Evolutionary conservation across 2,888 invertebrate species (phyloP), one percentile per base, ranked within the genome.

Genomic region (Octodonta nipae): DNA sequence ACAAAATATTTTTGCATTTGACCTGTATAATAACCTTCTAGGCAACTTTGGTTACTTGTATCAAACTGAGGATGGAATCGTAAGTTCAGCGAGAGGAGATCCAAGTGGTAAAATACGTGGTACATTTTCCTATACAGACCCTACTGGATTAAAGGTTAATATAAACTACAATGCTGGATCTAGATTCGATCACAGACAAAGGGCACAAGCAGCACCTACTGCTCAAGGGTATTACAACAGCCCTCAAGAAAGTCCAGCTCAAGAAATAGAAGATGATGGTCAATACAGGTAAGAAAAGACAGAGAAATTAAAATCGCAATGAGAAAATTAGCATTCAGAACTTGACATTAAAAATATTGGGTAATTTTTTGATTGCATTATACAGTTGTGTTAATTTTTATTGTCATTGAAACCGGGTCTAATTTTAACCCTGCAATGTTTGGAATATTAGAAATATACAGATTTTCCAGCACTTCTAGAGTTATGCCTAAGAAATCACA

Each of bases 21-120:
- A n/a, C n/a, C n/a, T n/a, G n/a, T n/a, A n/a, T n/a, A n/a, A n/a
- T n/a, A n/a, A n/a, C n/a, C n/a, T n/a, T n/a, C n/a, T 22, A 22
- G 22, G 22, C 10, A 30, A 13, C 4, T 30, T 30, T 14, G 61
- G 63, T 2, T 63, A 62, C 37, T 46, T 59, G 4, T 63, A 63
- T 38, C 51, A 58, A 17, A 63, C 61, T 1, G 61, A 63, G 54
- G 61, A 63, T 40, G 63, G 63, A 7, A 63, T 63, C 16, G 50
- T 56, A 0, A 60, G 60, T 37, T 55, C 55, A 3, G 61, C 61
- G 2, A 54, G 58, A 40, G 60, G 58, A 3, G 58, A 61, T 38
- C 50, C 59, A 3, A 53, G 51, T 25, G 63, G 63, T 3, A 47
- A 49, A 13, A 58, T 63, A 8, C 58, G 57, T 15, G 63, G 63